These are phyloP conservation scores for Phyllotis vaccarum DNA, from an alignment of 2,797 vertebrate species.

Conservation along the genomic window DNA sequence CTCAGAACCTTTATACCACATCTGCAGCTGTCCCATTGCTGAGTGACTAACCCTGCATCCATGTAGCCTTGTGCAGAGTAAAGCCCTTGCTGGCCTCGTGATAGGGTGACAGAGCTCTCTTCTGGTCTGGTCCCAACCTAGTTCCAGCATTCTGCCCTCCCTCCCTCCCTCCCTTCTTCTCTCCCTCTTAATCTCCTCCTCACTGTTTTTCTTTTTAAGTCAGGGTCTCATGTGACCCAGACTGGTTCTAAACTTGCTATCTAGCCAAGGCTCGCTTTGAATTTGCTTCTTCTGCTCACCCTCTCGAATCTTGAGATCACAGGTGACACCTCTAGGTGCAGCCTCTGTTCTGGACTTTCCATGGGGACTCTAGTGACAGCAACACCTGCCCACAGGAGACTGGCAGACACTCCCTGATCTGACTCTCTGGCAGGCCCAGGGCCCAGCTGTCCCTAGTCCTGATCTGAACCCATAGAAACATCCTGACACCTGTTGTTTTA, in stretches of 20 bases:
- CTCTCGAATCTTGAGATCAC: background rate
- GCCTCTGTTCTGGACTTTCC: background rate
- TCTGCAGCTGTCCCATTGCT: background rate
- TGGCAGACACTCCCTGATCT: background rate
- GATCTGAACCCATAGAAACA: slow-evolving; percentile 28
- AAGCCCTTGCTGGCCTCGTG: fast-evolving
- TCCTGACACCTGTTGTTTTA: slow-evolving; percentile 49
- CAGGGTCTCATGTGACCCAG: background rate
- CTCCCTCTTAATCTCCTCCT: too few relatives aligned
- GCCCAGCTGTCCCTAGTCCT: slow-evolving; percentile 55
- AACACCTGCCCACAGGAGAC: slow-evolving; percentile 35
- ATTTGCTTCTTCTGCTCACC: background rate
- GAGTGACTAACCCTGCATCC: background rate
- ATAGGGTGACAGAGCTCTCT: background rate
- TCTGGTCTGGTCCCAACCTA: background rate
- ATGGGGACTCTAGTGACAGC: background rate
- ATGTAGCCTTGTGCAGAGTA: background rate
- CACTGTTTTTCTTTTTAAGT: background rate
- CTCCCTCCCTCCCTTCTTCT: too few relatives aligned
- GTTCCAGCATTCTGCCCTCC: background rate
- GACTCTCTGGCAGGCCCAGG: background rate
- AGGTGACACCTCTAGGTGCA: background rate
- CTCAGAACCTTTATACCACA: background rate
- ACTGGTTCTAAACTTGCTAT: background rate
- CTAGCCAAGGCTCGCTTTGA: background rate